Base-by-base conservation (phyloP, 1,140 invertebrate species). In the Hestina assimilis region DNA sequence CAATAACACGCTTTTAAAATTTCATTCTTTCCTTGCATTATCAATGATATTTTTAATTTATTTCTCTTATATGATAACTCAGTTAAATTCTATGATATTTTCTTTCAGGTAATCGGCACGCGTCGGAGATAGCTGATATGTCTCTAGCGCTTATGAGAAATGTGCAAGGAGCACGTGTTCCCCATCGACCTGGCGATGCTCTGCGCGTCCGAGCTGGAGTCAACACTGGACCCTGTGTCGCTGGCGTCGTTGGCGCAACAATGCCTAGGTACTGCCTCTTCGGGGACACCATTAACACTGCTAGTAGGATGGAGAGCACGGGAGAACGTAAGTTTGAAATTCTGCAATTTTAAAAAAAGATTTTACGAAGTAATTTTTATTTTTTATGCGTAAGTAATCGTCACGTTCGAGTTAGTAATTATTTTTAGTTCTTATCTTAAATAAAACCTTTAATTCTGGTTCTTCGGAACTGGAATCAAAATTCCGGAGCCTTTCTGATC, bases 281-380 rank as follows among this genome's bases (percentile, higher is more conserved):
- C 66, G 93, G 95, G 0, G 96, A 97, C 75, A 97, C 96, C 0
- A 94, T 96, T 1, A 96, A 96, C 60, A 95, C 94, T 0, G 94
- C 95, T 0, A 95, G 95, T 0, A 90, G 95, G 57, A 96, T 97
- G 95, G 95, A 95, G 73, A 93, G 94, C 33, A 96, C 95, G 0
- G 95, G 95, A 54, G 92, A 94, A 83, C 93, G 96, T 35, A 11
- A 41, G 38, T 21, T n/a, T n/a, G n/a, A n/a, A n/a, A n/a, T n/a
- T n/a, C n/a, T n/a, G n/a, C n/a, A n/a, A n/a, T n/a, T n/a, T n/a
- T n/a, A n/a, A n/a, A n/a, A n/a, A n/a, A n/a, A n/a, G n/a, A n/a
- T n/a, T n/a, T n/a, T n/a, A n/a, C n/a, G n/a, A n/a, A n/a, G n/a
- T n/a, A n/a, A n/a, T n/a, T n/a, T n/a, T n/a, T n/a, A n/a, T n/a